Evolutionary conservation across 1,140 invertebrate species (phyloP), one percentile per base, ranked within the genome.

Genomic region (Anastrepha ludens): DNA sequence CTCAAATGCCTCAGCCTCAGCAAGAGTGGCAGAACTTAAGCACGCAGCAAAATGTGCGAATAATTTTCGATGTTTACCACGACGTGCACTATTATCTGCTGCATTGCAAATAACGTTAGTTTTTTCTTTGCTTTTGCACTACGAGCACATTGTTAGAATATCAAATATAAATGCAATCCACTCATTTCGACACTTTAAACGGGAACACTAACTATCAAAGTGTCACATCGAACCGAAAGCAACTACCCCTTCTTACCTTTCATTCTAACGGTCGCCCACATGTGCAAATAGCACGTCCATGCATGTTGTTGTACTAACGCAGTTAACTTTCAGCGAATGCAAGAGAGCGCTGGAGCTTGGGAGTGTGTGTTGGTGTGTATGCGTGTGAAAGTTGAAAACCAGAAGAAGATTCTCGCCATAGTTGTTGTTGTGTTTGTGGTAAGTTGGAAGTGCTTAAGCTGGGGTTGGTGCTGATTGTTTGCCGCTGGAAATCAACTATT

Each of bases 161-260:
- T 74, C 67, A 74, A 74, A 74, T 74, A 74, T 74, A 39, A 74
- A 74, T 74, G 67, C 39, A 74, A 74, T 74, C 15, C 67, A 74
- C 67, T 74, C 67, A 74, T 74, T 74, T 44, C 67, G 13, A 47
- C 67, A 74, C 67, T 74, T 74, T 15, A 47, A 74, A 39, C 44
- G 67, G 3, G 29, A 74, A 17, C 67, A 39, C 67, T 74, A 74
- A 74, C 67, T 47, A 70, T 70, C 67, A 47, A 47, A 70, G 67
- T 74, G 67, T 44, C 44, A 15, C 67, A 17, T 47, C 44, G 67
- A 74, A 74, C 39, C 17, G 67, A 74, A 74, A 74, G 41, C 13
- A n/a, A 13, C 6, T 15, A 17, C 67, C 3, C 41, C 5, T 9
- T 5, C 41, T 15, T 4, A 1, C 67, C 41, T 11, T 15, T 9